Base-by-base conservation (phyloP, 2,113 vertebrate species). In the Gallinago jamesoni region DNA sequence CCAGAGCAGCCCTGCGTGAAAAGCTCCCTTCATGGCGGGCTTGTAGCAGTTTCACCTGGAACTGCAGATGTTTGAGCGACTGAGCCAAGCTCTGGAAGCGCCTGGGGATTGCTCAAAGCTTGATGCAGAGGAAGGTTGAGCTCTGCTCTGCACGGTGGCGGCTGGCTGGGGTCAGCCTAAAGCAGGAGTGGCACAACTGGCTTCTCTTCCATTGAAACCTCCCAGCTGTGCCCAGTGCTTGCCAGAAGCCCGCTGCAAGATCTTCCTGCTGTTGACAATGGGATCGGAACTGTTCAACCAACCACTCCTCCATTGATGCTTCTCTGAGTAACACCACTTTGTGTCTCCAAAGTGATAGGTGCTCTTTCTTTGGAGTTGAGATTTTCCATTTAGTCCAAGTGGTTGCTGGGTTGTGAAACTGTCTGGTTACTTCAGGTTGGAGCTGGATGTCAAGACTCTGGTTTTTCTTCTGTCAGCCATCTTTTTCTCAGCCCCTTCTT, bases 1-100 rank as follows among this genome's bases (percentile, higher is more conserved):
- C 95, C 91, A 95, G 68, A 12, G 1, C 82, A 84, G 87, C 48
- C 55, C 85, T 53, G 68, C 0, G 6, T 97, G 78, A 83, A 92
- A 93, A 94, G 82, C 80, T 55, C 24, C 64, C 83, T 96, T 92
- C 80, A 17, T 64, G 66, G 60, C 25, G 3, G 92, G 62, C 56
- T 87, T 76, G 64, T 68, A 81, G 35, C 3, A 2, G 55, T 89
- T 84, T 95, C 87, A 83, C 86, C 87, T 93, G 96, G 75, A 94
- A 31, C 69, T 86, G 88, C 93, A 95, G 91, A 94, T 94, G 91
- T 91, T 89, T 68, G 90, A 84, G 62, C 48, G 62, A 20, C 52
- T 7, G 79, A 87, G 91, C 72, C 79, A 55, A 68, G 77, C 92
- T 94, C 94, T 96, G 66, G 80, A 43, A 73, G 89, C 28, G 6